These are phyloP conservation scores for Sardinella longiceps DNA, from an alignment of 2,797 vertebrate species.

Conservation along the genomic window DNA sequence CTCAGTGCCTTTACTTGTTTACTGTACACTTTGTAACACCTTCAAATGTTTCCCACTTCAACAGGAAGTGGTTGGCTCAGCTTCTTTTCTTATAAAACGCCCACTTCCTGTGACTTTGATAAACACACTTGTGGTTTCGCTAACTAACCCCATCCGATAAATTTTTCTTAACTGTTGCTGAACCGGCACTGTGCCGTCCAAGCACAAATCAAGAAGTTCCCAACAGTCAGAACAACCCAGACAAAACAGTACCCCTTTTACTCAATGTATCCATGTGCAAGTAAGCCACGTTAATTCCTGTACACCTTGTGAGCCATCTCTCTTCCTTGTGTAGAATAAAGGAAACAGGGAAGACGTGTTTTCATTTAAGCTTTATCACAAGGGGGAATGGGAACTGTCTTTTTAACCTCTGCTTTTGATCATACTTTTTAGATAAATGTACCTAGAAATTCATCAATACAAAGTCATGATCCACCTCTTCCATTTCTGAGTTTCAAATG, in stretches of 20 bases:
- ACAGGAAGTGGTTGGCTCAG: conserved; percentile 65
- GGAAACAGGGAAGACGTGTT: not conserved
- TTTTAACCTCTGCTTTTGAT: not conserved
- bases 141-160: conserved; percentile 62
- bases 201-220: conserved; percentile 37
- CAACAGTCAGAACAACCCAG: not conserved
- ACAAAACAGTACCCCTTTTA: not conserved
- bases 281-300: not conserved
- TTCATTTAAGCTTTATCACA: not conserved
- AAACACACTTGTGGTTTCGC: conserved; percentile 79
- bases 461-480: not conserved
- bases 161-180: conserved; percentile 56
- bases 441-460: not conserved
- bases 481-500: not conserved
- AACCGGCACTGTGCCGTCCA: conserved; percentile 47
- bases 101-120: conserved; percentile 84
- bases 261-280: not conserved
- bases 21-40: conserved; percentile 61
- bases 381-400: not conserved
- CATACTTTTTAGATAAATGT: not conserved
- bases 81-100: conserved; percentile 73
- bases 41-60: conserved; percentile 64
- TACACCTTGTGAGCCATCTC: not conserved
- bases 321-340: not conserved
- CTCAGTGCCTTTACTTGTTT: conserved; percentile 59